A percentile compares a stretch with the other conserved stretches of the same genome.
These are phyloP conservation scores for Eupithecia abbreviata DNA, from an alignment of 2,888 invertebrate species.

Conservation along the genomic window DNA sequence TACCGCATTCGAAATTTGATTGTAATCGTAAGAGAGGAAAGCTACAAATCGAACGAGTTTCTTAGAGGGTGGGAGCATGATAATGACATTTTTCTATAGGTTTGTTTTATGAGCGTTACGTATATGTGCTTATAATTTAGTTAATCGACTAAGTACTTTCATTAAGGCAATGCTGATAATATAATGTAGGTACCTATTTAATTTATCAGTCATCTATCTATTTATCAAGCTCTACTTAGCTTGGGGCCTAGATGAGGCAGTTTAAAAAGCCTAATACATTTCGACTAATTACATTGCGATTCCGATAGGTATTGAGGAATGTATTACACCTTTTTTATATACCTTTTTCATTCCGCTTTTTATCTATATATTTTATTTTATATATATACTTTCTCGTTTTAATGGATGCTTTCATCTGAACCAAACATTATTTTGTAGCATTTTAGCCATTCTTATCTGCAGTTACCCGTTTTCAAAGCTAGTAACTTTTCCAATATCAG, in stretches of 20 bases:
- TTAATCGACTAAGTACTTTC: background rate
- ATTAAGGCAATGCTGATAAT: background rate
- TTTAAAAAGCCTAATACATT: background rate
- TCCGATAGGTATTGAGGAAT: no score
- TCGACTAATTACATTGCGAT: no score
- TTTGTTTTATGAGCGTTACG: background rate
- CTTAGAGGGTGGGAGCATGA: background rate
- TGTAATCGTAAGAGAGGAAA: background rate
- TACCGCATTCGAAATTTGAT: background rate
- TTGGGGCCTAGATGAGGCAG: background rate
- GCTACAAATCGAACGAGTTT: background rate
- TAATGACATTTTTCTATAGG: background rate
- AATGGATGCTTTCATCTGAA: background rate
- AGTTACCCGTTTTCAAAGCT: constrained; percentile 3
- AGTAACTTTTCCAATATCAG: constrained; percentile 54
- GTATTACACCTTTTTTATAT: background rate
- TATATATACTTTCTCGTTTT: background rate
- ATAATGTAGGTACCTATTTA: no score
- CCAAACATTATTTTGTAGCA: background rate
- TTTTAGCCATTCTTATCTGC: background rate
- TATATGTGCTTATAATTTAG: background rate
- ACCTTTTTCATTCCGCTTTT: background rate
- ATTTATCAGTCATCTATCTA: no score
- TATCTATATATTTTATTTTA: background rate
- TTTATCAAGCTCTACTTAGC: no score